Conservation (phyloP, 2,888 invertebrate genomes). For the Limulus polyphemus region DNA sequence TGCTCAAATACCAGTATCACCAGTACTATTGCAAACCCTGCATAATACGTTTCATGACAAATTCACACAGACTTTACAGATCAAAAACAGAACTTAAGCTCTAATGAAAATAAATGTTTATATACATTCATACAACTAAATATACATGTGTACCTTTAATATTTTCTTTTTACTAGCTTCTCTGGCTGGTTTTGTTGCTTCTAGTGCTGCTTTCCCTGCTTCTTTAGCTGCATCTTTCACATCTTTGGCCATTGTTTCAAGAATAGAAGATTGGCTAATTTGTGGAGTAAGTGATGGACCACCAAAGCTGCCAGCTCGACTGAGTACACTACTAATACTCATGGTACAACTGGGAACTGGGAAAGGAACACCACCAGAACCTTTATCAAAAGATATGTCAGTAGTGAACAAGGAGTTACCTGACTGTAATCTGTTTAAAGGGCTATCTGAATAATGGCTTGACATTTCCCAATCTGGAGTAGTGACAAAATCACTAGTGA, state of each 20-base stretch:
- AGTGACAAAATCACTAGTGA: conserved; percentile 17
- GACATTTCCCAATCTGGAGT: conserved; percentile 20
- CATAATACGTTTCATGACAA: no score
- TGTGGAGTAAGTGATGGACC: conserved; percentile 43
- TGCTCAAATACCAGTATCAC: no score
- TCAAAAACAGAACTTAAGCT: no score
- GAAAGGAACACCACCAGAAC: conserved; percentile 15
- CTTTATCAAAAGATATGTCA: conserved; percentile 18
- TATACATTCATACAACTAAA: no score
- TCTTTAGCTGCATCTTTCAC: conserved; percentile 71
- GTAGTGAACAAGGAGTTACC: conserved; percentile 13
- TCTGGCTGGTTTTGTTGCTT: conserved; percentile 79
- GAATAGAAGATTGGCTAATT: conserved; percentile 66
- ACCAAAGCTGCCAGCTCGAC: conserved; percentile 21
- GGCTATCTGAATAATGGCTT: no score
- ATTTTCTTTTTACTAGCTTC: conserved; percentile 54
- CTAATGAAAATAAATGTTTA: no score
- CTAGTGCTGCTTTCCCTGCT: conserved; percentile 67
- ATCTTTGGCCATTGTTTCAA: conserved; percentile 79
- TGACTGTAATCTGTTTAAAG: conserved; percentile 12
- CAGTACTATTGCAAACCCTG: no score
- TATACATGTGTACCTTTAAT: no score
- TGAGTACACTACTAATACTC: conserved; percentile 25
- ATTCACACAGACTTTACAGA: no score
- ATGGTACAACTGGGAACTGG: conserved; percentile 26